Conservation (phyloP, 2,888 invertebrate species). For the Brachylomia viminalis region DNA sequence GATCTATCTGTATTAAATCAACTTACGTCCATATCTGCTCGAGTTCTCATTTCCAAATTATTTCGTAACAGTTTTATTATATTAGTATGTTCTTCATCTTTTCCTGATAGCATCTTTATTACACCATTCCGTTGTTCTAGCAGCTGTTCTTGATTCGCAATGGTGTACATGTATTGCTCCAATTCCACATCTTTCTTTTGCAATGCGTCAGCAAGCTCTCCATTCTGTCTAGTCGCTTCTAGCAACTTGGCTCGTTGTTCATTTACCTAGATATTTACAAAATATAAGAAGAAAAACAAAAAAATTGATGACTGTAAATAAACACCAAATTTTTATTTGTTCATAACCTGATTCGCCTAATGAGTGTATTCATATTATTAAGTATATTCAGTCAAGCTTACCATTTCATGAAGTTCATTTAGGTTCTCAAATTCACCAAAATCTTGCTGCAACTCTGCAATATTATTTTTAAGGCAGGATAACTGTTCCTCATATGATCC, state of each 20-base stretch:
- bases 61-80: conserved; percentile 80
- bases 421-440: conserved; percentile 82
- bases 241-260: conserved; percentile 77
- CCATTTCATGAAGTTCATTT: conserved; percentile 79
- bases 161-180: conserved; percentile 69
- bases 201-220: conserved; percentile 75
- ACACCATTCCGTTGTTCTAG: conserved; percentile 77
- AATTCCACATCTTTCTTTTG: conserved; percentile 78
- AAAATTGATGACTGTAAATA: not conserved
- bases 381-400: conserved; percentile 54
- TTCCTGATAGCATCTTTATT: conserved; percentile 80
- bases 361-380: not conserved
- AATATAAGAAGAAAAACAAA: not conserved
- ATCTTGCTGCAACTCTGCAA: conserved; percentile 79
- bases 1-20: conserved; percentile 15
- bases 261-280: conserved; percentile 72
- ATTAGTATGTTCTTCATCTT: conserved; percentile 82
- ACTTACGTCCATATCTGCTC: conserved; percentile 80
- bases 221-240: conserved; percentile 76
- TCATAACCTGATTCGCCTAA: not conserved
- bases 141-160: conserved; percentile 73
- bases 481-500: conserved; percentile 80
- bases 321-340: not conserved
- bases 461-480: conserved; percentile 76
- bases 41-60: conserved; percentile 80